Evolutionary conservation across 2,888 invertebrate genomes (phyloP).

Genomic region (Clostera curtula): DNA sequence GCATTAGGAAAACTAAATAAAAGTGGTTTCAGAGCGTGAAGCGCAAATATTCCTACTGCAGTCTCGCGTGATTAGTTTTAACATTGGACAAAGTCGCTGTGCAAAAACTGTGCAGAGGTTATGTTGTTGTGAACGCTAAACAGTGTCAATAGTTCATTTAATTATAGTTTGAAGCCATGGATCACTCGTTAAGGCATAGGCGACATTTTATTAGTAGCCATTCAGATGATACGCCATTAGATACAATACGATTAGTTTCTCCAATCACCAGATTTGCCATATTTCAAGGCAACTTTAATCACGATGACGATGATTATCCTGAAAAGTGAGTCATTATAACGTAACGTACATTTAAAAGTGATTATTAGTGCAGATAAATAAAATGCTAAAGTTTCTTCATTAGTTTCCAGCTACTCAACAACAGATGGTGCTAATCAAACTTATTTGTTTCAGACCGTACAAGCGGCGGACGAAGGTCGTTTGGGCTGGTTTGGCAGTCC

Average conservation of each 20-base stretch:
- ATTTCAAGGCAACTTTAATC: conserved; percentile 48
- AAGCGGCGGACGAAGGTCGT: conserved; percentile 44
- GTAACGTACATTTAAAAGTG: no score
- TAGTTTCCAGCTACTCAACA: conserved; percentile 15
- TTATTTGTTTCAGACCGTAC: conserved; percentile 46
- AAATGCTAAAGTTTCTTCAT: no score
- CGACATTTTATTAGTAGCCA: conserved; percentile 53
- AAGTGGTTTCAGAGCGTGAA: no score
- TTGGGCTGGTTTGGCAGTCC: conserved; percentile 32
- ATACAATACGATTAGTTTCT: conserved; percentile 53
- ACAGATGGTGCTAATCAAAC: conserved; percentile 26
- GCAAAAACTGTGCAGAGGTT: conserved; percentile 28
- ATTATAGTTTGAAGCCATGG: conserved; percentile 33
- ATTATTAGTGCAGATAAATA: no score
- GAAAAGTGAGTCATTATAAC: conserved; percentile 51
- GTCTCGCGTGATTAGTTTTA: no score
- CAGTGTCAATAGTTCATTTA: conserved; percentile 11
- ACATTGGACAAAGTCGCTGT: no score
- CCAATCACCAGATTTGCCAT: conserved; percentile 56
- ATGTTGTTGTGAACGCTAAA: conserved; percentile 32
- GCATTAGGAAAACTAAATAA: no score
- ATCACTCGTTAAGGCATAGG: conserved; percentile 37
- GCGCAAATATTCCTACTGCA: no score
- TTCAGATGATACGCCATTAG: conserved; percentile 47
- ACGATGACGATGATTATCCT: conserved; percentile 40